Conservation (phyloP, 2,113 vertebrate species). For the Menidia beryllina region DNA sequence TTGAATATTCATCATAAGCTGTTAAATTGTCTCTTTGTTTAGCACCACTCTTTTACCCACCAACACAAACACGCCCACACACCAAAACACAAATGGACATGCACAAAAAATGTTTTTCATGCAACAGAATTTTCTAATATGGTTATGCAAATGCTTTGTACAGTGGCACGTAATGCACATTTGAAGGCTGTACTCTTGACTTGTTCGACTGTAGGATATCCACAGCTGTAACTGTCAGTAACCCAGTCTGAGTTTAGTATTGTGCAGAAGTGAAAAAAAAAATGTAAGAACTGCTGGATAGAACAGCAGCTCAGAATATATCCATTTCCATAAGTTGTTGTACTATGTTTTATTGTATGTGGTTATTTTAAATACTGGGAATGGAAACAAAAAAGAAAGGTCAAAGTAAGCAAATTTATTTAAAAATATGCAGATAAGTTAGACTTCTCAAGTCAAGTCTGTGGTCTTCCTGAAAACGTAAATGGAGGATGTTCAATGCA, state of each 20-base stretch:
- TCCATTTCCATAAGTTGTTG: background rate
- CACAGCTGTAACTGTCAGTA: background rate
- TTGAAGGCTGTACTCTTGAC: conserved; percentile 16
- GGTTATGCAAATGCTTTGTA: conserved; percentile 13
- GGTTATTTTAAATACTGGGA: background rate
- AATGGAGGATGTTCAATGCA: conserved; percentile 15
- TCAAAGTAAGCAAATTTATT: background rate
- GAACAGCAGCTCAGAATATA: background rate
- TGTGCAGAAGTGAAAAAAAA: background rate
- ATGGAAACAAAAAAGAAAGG: no score
- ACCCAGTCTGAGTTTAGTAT: background rate
- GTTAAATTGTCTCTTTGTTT: conserved; percentile 36
- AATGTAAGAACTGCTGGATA: background rate
- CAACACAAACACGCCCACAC: conserved; percentile 58
- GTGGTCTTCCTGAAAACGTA: background rate
- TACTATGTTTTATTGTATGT: background rate
- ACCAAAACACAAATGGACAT: conserved; percentile 46
- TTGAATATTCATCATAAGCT: conserved; percentile 64
- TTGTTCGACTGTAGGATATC: conserved; percentile 3
- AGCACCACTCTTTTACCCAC: conserved; percentile 50
- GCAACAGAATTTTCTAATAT: conserved; percentile 3
- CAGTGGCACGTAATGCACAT: background rate
- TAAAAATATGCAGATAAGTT: background rate
- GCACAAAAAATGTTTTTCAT: conserved; percentile 8
- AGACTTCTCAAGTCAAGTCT: background rate